phyloP scores from a whole-genome alignment of 1,140 invertebrate species.

The Tachypleus tridentatus region DNA sequence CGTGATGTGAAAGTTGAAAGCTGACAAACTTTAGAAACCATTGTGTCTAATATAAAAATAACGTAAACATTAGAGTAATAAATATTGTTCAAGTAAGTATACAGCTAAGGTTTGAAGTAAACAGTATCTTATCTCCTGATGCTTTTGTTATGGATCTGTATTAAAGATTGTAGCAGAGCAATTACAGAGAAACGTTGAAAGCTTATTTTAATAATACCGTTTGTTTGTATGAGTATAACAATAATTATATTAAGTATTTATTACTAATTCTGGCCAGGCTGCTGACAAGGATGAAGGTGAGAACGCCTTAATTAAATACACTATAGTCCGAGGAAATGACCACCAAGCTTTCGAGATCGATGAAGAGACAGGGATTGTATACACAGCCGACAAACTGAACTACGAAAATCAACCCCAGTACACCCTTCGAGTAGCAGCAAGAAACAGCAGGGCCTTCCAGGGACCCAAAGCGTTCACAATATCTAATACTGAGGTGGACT shows the following conservation, averaged over 20 bases:
- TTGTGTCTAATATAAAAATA: no score
- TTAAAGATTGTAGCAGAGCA: no score
- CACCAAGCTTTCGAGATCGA: conserved; percentile 34
- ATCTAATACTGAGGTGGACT: conserved; percentile 26
- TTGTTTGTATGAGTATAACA: no score
- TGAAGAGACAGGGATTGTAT: conserved; percentile 32
- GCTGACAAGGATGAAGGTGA: conserved; percentile 33
- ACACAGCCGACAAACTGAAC: conserved; percentile 23
- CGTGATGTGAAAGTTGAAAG: no score
- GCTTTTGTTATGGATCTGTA: no score
- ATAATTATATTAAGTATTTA: background rate
- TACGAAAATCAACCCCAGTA: conserved; percentile 26
- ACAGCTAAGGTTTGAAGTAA: no score
- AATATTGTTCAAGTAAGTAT: no score
- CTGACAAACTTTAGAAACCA: no score
- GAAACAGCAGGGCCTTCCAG: conserved; percentile 27
- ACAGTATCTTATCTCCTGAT: no score
- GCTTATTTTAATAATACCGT: no score
- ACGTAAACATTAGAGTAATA: no score
- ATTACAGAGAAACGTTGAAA: no score
- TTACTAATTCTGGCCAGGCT: conserved; percentile 22
- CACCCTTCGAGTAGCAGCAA: conserved; percentile 26
- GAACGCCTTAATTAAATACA: conserved; percentile 35
- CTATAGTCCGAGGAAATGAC: conserved; percentile 34
- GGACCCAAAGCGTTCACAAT: conserved; percentile 25